Evolutionary conservation across 2,113 vertebrate species (phyloP).

Genomic region (Lanius collurio): DNA sequence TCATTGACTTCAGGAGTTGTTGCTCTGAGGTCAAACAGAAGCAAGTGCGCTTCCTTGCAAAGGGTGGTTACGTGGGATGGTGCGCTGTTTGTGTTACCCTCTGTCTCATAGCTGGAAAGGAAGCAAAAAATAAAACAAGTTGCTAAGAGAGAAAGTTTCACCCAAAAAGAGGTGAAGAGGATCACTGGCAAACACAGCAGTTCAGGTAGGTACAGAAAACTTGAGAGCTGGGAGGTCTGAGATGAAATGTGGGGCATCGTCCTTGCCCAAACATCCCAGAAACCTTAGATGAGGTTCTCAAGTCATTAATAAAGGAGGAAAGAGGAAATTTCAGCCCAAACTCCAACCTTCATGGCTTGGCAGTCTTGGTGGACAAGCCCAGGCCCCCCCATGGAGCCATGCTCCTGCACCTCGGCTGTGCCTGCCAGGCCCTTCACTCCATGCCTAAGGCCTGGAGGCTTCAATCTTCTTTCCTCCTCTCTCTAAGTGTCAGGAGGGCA

Average conservation of each 20-base stretch:
- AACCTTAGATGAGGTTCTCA: not conserved
- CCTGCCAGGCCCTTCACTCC: not conserved
- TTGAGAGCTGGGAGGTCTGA: not conserved
- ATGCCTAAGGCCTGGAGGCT: not conserved
- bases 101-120: not conserved
- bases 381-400: not conserved
- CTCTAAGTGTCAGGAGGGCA: not conserved
- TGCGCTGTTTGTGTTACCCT: not conserved
- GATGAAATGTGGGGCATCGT: not conserved
- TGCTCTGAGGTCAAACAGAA: not conserved
- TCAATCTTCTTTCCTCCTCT: not conserved
- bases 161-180: not conserved
- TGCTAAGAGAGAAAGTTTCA: not conserved
- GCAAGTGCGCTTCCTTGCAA: not conserved
- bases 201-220: not conserved
- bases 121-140: not conserved
- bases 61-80: not conserved
- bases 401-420: rapidly evolving
- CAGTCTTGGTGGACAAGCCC: not conserved
- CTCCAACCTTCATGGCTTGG: not conserved
- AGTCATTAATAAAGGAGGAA: not conserved
- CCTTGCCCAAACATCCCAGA: not conserved
- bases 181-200: not conserved
- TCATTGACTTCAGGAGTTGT: not conserved
- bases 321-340: not conserved